Evolutionary conservation across 2,797 vertebrate genomes (phyloP), one percentile per base, ranked within the genome.

Genomic region (Ctenopoma multispine): DNA sequence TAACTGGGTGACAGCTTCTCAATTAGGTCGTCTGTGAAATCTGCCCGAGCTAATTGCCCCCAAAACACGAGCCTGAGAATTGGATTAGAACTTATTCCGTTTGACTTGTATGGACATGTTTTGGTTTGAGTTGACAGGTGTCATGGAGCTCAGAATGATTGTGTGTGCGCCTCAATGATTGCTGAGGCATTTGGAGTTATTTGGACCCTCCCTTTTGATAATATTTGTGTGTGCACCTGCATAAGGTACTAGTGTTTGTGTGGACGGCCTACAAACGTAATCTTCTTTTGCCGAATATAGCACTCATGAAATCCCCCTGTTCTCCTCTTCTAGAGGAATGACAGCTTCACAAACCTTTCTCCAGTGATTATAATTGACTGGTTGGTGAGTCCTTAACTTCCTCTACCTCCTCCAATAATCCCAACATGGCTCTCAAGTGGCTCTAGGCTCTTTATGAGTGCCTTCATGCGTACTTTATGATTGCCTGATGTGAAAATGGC

Each of bases 1-100:
- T 93, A 95, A 93, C 92, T 90, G 87, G 92, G 87, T 91, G 93
- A 93, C 92, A 93, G 92, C 85, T 77, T 90, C 87, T 93, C 93
- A 92, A 93, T 94, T 93, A 93, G 92, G 84, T 86, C 78, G 81
- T 88, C 79, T 90, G 90, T 89, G 87, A 92, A 91, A 90, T 90
- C 90, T 81, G 81, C 89, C 76, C 77, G 36, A 75, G 85, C 82
- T 91, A 91, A 92, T 92, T 92, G 89, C 86, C 84, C 85, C 82
- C 77, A 79, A 87, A 34, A 88, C 63, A 78, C 63, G 44, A 83
- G 78, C 79, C 36, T 57, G 54, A 77, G 87, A 83, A 89, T 73
- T 78, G 49, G 23, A 83, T 86, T 77, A 85, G 83, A 86, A 82
- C 81, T 75, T 83, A 53, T 83, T 47, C 21, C 49, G 60, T 81